These are phyloP conservation scores for Trididemnum nubilum DNA, from an alignment of 23 tunicate genomes.

Conservation along the genomic window DNA sequence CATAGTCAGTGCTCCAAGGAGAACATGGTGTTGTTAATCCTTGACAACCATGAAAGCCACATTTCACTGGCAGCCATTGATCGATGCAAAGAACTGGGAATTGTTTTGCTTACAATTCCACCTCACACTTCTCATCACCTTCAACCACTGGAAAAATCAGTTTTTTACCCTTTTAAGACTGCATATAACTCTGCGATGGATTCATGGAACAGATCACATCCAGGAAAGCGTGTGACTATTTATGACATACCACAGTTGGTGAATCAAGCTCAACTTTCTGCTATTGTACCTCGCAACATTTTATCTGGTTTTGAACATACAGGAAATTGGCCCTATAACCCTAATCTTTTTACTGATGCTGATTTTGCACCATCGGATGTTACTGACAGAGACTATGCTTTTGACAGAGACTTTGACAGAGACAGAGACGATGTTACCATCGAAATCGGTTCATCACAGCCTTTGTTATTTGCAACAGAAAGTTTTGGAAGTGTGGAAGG, in stretches of 20 bases:
- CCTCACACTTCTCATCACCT: constrained; percentile 37
- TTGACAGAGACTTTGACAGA: too few relatives aligned
- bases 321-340: constrained; percentile 11
- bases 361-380: constrained; percentile 21
- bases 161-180: constrained; percentile 19
- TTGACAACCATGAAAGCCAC: constrained; percentile 42
- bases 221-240: neutral
- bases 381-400: constrained; percentile 1
- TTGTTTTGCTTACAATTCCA: constrained; percentile 28
- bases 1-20: neutral
- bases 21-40: neutral
- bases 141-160: constrained; percentile 27
- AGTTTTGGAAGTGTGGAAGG: neutral
- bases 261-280: neutral
- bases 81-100: neutral
- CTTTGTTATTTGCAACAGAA: neutral
- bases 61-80: constrained; percentile 30
- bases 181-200: constrained; percentile 21
- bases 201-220: constrained; percentile 9
- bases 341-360: neutral
- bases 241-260: constrained; percentile 34
- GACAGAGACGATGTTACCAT: too few relatives aligned
- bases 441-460: neutral
- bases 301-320: constrained; percentile 8
- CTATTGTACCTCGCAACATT: neutral